Percentiles rank a stretch among this genome's conserved stretches.
Conservation (phyloP, 2,113 vertebrate genomes). For the Aspiorhynchus laticeps region DNA sequence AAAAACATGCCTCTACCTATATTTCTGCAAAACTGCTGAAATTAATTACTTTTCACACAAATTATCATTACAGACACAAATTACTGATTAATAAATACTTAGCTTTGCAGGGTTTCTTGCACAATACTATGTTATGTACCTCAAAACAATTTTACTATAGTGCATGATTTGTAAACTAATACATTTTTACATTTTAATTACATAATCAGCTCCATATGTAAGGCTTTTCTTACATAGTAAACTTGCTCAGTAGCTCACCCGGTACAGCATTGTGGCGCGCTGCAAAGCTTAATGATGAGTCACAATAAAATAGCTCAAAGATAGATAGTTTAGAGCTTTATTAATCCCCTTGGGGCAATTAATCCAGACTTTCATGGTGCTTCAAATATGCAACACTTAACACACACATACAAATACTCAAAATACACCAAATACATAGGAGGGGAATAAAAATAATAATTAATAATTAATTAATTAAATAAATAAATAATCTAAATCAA, state of each 20-base stretch:
- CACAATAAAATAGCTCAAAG: too few species aligned
- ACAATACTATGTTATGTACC: neutral
- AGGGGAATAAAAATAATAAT: too few species aligned
- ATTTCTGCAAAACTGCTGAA: neutral
- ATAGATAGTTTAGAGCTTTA: too few species aligned
- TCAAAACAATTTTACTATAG: neutral
- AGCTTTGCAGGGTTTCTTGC: neutral
- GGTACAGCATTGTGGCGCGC: neutral
- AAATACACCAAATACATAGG: too few species aligned
- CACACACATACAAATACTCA: too few species aligned
- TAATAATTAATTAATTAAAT: too few species aligned
- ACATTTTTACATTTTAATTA: neutral
- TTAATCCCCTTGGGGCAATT: too few species aligned
- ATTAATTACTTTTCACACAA: neutral
- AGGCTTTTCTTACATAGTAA: neutral
- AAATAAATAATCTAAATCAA: too few species aligned
- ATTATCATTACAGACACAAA: neutral
- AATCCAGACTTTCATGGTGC: too few species aligned
- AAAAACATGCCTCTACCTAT: neutral
- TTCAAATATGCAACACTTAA: too few species aligned
- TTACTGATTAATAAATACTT: neutral
- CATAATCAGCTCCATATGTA: neutral
- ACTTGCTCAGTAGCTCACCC: neutral
- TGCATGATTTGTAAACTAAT: neutral
- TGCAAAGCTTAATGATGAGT: too few species aligned